Evolutionary conservation across 2,888 invertebrate species (phyloP).

Genomic region (Neoaliturus tenellus): DNA sequence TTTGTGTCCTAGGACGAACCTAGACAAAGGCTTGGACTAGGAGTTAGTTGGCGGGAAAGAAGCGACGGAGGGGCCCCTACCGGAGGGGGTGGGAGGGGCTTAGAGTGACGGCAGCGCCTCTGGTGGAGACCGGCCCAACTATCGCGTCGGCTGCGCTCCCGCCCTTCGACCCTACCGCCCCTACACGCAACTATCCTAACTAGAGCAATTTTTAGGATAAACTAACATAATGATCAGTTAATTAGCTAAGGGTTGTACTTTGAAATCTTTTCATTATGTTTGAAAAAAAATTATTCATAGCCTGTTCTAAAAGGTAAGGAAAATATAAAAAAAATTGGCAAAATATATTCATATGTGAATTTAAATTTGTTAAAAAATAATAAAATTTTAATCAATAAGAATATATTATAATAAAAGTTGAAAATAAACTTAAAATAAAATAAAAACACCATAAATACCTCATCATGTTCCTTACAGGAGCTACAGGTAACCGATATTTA

Average conservation of each 20-base stretch:
- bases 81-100: conserved; percentile 36
- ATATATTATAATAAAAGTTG: too few relatives aligned
- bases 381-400: too few relatives aligned
- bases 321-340: too few relatives aligned
- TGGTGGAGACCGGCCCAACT: not conserved
- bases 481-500: not conserved
- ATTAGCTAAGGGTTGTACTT: too few relatives aligned
- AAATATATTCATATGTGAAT: too few relatives aligned
- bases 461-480: not conserved
- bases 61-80: conserved; percentile 24
- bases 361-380: too few relatives aligned
- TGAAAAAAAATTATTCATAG: too few relatives aligned
- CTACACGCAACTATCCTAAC: not conserved
- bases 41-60: conserved; percentile 39
- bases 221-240: not conserved
- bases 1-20: conserved; percentile 30
- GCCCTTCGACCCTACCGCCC: not conserved
- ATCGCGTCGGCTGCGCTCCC: not conserved
- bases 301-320: too few relatives aligned
- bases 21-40: conserved; percentile 29
- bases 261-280: too few relatives aligned
- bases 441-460: conserved; percentile 6
- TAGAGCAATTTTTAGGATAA: not conserved
- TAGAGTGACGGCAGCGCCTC: not conserved
- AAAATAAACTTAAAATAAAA: not conserved